Evolutionary conservation across 2,797 vertebrate genomes (phyloP), one percentile per base, ranked within the genome.

Genomic region (Anolis apletophallus): DNA sequence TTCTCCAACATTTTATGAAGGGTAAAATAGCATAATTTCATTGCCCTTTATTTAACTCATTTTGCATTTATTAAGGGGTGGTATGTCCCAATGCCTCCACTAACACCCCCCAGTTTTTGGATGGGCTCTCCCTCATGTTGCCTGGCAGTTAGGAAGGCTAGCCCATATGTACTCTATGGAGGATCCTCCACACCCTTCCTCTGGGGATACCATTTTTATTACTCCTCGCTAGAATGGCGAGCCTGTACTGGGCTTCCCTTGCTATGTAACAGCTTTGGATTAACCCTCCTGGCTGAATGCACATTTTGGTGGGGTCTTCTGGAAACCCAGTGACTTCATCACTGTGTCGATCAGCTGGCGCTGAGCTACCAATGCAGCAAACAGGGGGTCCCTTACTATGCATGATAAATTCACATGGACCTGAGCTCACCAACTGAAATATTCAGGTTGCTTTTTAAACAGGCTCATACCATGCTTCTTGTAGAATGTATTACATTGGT

Each of bases 121-220:
- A 71, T 95, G 93, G 93, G 59, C 90, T 94, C 88, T 95, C 90
- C 95, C 95, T 93, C 88, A 92, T 85, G 81, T 90, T 93, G 92
- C 91, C 90, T 78, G 76, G 59, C 59, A 83, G 55, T 71, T 80
- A 85, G 59, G 64, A 76, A 82, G 69, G 81, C 80, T 89, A 83
- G 36, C 76, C 81, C 75, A 83, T 83, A 80, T 80, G 17, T 86
- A 54, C 91, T 90, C 36, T 90, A 93, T 92, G 89, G 90, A 89
- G 89, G 93, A 94, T 88, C 88, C 91, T 93, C 88, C 83, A 34
- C 83, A 78, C 88, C 91, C 92, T 92, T 89, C 87, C 91, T 92
- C 86, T 0, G 78, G 90, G 61, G 75, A 87, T 88, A 64, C 91
- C 87, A 9, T 74, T 93, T 94, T 90, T 88, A 80, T 90, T 81